Evolutionary conservation across 1,140 invertebrate species (phyloP), one percentile per base, ranked within the genome.

Genomic region (Pogonomyrmex barbatus): DNA sequence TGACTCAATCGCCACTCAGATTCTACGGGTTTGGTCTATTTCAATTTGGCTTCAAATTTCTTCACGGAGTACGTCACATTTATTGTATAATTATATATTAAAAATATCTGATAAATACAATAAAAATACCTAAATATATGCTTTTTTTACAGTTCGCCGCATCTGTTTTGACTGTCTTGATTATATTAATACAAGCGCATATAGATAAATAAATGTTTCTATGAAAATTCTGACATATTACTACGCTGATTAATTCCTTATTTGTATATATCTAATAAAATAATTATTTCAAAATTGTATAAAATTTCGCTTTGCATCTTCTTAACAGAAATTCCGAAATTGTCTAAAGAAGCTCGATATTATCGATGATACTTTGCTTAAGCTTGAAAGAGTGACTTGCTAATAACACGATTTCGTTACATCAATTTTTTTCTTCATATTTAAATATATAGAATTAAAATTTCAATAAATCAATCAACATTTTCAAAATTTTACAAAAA

Each of bases 21-120:
- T 70, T 82, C 14, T 24, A 50, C 8, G 78, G 62, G 4, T 12
- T n/a, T 56, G 65, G 78, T 3, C 14, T 82, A 39, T 82, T 82
- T 30, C 45, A 82, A 30, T 82, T 68, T 70, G 78, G 78, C 5
- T 70, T 54, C 8, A 54, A 68, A 56, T 68, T 82, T 9, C 17
- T 82, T n/a, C 14, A 24, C 0, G 45, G n/a, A n/a, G 78, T 82
- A 67, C 6, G 36, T 42, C 14, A 14, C 9, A 52, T 36, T 71
- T 17, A 52, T 2, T 24, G 33, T 14, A 50, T 50, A 36, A 52
- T 52, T 50, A 70, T 33, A 4, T 50, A 70, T 33, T 70, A 12
- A 3, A 30, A 47, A 30, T 6, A 10, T 24, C 24, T 24, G 45
- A 30, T 58, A 30, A 58, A 58, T n/a, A 2, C 12, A n/a, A 30